Base-by-base conservation (phyloP, 2,113 vertebrate species). In the Phoenicopterus ruber region DNA sequence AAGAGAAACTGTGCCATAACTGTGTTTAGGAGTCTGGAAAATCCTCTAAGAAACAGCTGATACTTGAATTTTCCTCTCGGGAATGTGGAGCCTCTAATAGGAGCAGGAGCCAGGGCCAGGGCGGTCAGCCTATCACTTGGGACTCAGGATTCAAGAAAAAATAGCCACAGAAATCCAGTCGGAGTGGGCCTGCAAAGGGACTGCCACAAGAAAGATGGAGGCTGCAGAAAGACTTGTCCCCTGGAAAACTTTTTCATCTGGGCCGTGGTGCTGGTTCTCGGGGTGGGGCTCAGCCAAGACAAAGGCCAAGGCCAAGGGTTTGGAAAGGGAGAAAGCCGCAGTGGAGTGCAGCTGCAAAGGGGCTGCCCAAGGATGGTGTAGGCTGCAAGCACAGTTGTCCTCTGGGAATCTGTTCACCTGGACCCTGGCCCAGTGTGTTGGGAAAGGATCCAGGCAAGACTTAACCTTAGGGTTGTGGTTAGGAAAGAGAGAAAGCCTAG, bases 1-100 rank as follows among this genome's bases (percentile, higher is more conserved):
- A 71, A 61, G 38, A 61, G 20, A 77, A 89, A 65, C 36, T 70
- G 20, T 80, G 25, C 26, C 22, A 55, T 65, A 58, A 4, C 44
- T 89, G 12, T 83, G 29, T 59, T 91, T 65, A 77, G 49, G 52
- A 66, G 57, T 58, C 21, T 93, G 62, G 89, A 86, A 93, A 86
- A 52, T 86, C 54, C 44, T 81, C 32, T 38, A 69, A 69, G 58
- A 17, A 79, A 52, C 5, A 72, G 12, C n/a, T 63, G 22, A 81
- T 65, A 65, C 20, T 55, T 83, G 32, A 72, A 59, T 86, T 88
- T 95, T 82, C 28, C 44, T 83, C 32, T 63, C 24, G 66, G 36
- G n/a, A 71, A 58, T 36, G 18, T 71, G 52, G 38, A 81, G 7
- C 8, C n/a, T 77, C n/a, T 86, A 44, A 44, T n/a, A n/a, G 62